These are phyloP conservation scores for Cetonia aurata DNA, from an alignment of 2,888 invertebrate species.

Conservation along the genomic window DNA sequence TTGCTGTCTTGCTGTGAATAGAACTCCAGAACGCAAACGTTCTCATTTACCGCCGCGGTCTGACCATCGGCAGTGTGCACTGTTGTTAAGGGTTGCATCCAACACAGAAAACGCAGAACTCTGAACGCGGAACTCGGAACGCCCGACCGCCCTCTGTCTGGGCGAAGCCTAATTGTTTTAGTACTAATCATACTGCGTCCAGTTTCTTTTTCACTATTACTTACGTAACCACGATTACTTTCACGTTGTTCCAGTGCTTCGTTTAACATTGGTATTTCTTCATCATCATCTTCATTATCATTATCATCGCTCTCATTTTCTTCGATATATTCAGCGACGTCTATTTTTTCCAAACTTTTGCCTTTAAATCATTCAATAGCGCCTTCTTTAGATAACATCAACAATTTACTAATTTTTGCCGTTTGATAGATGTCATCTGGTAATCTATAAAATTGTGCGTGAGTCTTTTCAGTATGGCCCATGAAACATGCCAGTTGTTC, in stretches of 20 bases:
- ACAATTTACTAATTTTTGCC: slow-evolving; percentile 26
- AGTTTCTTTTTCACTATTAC: no score
- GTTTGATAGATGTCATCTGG: slow-evolving; percentile 36
- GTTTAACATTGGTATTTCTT: neutral
- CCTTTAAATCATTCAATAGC: slow-evolving; percentile 43
- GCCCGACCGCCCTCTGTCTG: neutral
- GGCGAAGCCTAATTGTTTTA: neutral
- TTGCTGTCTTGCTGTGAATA: slow-evolving; percentile 22
- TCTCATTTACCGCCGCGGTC: slow-evolving; percentile 31
- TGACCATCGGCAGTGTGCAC: slow-evolving; percentile 11
- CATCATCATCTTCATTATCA: neutral
- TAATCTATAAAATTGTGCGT: slow-evolving; percentile 35
- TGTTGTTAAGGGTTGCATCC: slow-evolving; percentile 4
- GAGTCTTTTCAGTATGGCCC: slow-evolving; percentile 39
- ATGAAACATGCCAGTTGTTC: slow-evolving; percentile 39
- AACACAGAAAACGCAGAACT: slow-evolving; percentile 3
- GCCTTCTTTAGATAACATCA: slow-evolving; percentile 16
- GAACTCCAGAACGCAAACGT: slow-evolving; percentile 26
- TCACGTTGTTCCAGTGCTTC: no score
- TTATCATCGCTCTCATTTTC: slow-evolving; percentile 7
- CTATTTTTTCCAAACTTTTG: slow-evolving; percentile 35
- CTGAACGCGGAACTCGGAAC: neutral
- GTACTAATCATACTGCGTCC: no score
- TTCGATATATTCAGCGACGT: slow-evolving; percentile 19
- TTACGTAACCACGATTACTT: no score